Evolutionary conservation across 2,888 invertebrate species (phyloP).

Genomic region (Pimpla rufipes): DNA sequence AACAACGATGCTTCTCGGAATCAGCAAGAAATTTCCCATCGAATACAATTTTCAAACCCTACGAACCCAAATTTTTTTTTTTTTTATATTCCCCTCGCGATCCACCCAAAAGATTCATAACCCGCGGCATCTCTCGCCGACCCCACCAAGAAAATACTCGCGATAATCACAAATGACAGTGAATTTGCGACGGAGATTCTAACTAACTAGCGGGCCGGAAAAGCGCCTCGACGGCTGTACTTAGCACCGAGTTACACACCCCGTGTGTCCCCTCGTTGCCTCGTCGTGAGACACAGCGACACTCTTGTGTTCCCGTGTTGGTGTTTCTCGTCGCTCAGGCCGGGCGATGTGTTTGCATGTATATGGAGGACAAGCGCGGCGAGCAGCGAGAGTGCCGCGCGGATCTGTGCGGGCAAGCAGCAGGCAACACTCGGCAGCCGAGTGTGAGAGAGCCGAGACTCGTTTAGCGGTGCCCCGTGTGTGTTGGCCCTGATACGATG

Average conservation of each 20-base stretch:
- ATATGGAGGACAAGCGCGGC: background rate
- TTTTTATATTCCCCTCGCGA: too few relatives aligned
- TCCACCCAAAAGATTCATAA: background rate
- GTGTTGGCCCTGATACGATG: conserved; percentile 81
- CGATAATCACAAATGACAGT: conserved; percentile 4
- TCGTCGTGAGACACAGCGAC: conserved; percentile 13
- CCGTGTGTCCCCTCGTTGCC: background rate
- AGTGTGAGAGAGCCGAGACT: conserved; percentile 58
- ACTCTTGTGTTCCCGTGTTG: background rate
- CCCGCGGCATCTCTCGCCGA: too few relatives aligned
- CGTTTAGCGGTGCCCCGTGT: conserved; percentile 49
- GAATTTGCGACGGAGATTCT: background rate
- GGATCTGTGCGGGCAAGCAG: conserved; percentile 41
- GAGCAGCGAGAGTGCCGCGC: conserved; percentile 35
- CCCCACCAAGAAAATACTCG: background rate
- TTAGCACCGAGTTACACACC: conserved; percentile 52
- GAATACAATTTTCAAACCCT: too few relatives aligned
- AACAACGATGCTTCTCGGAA: too few relatives aligned
- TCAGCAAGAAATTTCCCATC: too few relatives aligned
- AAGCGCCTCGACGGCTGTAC: conserved; percentile 36
- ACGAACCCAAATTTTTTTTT: too few relatives aligned
- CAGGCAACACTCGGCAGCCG: conserved; percentile 12
- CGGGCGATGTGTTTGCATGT: too few relatives aligned
- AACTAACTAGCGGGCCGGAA: conserved; percentile 41
- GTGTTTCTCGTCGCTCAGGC: too few relatives aligned